phyloP scores from a whole-genome alignment of 2,888 invertebrate species.

The Cheilosia grossa region DNA sequence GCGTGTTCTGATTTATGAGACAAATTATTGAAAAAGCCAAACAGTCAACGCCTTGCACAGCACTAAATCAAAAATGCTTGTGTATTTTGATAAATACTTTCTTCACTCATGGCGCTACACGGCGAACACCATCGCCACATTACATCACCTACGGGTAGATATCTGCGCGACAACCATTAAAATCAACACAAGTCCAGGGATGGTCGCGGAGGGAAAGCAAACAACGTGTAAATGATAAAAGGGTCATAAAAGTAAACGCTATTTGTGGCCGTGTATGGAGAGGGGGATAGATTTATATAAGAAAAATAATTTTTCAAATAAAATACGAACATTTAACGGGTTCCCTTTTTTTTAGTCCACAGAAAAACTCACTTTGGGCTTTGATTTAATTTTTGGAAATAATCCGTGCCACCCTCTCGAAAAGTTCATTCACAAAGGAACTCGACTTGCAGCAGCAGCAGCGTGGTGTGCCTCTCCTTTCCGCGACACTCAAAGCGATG shows the following conservation, averaged over 20 bases:
- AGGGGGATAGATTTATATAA: slow-evolving; percentile 1
- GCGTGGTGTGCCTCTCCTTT: not conserved
- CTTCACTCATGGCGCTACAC: slow-evolving; percentile 23
- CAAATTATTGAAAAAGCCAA: slow-evolving; percentile 27
- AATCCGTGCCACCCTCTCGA: slow-evolving; percentile 24
- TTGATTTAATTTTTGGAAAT: slow-evolving; percentile 71
- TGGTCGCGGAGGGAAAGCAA: not conserved
- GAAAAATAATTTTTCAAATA: slow-evolving; percentile 41
- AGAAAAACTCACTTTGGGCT: slow-evolving; percentile 64
- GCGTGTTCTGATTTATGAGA: slow-evolving; percentile 58
- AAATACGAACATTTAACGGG: slow-evolving; percentile 37
- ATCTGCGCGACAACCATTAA: slow-evolving; percentile 56
- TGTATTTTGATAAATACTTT: slow-evolving; percentile 36
- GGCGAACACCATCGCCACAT: not conserved
- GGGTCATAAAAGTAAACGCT: slow-evolving; percentile 68
- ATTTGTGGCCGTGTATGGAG: slow-evolving; percentile 23
- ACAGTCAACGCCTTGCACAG: slow-evolving; percentile 27
- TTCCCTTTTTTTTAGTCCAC: slow-evolving; percentile 25
- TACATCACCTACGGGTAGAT: slow-evolving; percentile 42
- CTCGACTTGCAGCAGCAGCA: slow-evolving; percentile 50
- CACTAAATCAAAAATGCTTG: slow-evolving; percentile 42
- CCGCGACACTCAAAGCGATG: slow-evolving; percentile 57
- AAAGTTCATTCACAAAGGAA: slow-evolving; percentile 66
- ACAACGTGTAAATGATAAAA: slow-evolving; percentile 71
- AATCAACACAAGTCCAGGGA: slow-evolving; percentile 43